Evolutionary conservation across 2,797 vertebrate species (phyloP).

Genomic region (Sebastes alutus): DNA sequence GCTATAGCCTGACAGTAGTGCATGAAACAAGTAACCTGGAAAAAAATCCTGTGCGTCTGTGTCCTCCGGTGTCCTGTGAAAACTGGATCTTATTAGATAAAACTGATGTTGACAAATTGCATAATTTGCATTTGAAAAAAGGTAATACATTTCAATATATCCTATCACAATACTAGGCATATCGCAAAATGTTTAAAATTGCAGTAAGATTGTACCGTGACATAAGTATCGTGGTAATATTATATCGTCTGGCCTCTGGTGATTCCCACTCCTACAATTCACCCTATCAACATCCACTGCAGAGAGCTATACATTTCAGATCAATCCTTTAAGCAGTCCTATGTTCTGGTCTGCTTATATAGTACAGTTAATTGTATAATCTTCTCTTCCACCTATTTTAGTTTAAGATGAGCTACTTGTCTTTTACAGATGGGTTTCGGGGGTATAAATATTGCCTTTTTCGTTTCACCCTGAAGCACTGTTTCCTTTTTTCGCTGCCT

Average conservation of each 20-base stretch:
- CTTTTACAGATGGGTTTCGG: neutral
- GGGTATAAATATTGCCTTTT: neutral
- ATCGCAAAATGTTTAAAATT: too few species aligned
- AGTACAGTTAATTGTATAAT: neutral
- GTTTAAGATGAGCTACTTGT: neutral
- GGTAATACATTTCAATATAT: neutral
- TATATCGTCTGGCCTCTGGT: too few species aligned
- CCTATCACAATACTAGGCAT: too few species aligned
- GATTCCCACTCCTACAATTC: too few species aligned
- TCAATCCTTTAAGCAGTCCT: neutral
- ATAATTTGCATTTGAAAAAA: neutral
- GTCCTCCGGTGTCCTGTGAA: neutral
- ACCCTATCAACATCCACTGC: neutral
- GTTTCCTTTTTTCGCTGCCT: neutral
- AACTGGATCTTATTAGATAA: neutral
- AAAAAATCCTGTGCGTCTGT: too few species aligned
- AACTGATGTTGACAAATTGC: neutral
- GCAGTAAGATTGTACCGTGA: too few species aligned
- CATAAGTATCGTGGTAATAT: too few species aligned
- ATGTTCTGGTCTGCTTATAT: neutral
- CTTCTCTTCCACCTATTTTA: neutral
- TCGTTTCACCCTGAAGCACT: neutral
- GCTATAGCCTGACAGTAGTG: too few species aligned
- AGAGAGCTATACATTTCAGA: neutral
- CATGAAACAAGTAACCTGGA: too few species aligned